These are phyloP conservation scores for Etheostoma perlongum DNA, from an alignment of 2,797 vertebrate genomes.

Conservation along the genomic window DNA sequence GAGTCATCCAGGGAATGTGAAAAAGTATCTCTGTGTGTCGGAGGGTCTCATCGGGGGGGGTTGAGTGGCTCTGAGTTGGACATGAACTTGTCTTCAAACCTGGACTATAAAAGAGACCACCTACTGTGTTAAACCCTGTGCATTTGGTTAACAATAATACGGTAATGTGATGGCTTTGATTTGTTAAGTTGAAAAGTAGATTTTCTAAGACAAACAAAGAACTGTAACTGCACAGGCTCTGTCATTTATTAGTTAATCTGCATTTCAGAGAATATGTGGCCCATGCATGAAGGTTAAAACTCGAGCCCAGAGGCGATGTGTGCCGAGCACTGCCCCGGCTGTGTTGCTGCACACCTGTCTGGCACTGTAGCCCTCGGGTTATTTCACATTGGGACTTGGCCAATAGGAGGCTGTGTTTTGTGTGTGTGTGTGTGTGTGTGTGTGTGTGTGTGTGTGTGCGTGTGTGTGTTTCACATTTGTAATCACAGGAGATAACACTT, in stretches of 20 bases:
- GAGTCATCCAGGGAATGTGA: slow-evolving; percentile 85
- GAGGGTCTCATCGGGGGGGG: slow-evolving; percentile 56
- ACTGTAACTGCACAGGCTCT: slow-evolving; percentile 2
- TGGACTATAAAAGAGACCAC: slow-evolving; percentile 62
- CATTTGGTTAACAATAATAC: slow-evolving; percentile 33
- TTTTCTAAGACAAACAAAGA: slow-evolving; percentile 8
- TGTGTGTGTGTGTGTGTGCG: slow-evolving; percentile 42
- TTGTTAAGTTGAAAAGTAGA: not conserved
- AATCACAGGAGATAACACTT: slow-evolving; percentile 37
- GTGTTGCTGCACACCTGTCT: slow-evolving; percentile 80
- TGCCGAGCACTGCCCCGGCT: slow-evolving; percentile 49
- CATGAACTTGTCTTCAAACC: slow-evolving; percentile 66
- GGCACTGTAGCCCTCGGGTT: slow-evolving; percentile 65
- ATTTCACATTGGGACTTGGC: slow-evolving; percentile 40
- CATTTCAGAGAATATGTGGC: slow-evolving; percentile 44
- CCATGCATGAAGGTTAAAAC: slow-evolving; percentile 54
- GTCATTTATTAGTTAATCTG: slow-evolving; percentile 39
- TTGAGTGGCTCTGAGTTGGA: slow-evolving; percentile 48
- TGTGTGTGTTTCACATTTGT: slow-evolving; percentile 52
- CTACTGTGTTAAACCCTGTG: slow-evolving; percentile 32
- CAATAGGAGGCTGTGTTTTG: slow-evolving; percentile 22
- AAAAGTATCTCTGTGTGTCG: slow-evolving; percentile 74
- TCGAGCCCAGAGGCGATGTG: slow-evolving; percentile 61
- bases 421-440: slow-evolving; percentile 37
- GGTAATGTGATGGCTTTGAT: slow-evolving; percentile 21